Evolutionary conservation across 53 echinoderm and acorn worm species (phyloP), one percentile per base, ranked within the genome.

Genomic region (Henricia sp.): DNA sequence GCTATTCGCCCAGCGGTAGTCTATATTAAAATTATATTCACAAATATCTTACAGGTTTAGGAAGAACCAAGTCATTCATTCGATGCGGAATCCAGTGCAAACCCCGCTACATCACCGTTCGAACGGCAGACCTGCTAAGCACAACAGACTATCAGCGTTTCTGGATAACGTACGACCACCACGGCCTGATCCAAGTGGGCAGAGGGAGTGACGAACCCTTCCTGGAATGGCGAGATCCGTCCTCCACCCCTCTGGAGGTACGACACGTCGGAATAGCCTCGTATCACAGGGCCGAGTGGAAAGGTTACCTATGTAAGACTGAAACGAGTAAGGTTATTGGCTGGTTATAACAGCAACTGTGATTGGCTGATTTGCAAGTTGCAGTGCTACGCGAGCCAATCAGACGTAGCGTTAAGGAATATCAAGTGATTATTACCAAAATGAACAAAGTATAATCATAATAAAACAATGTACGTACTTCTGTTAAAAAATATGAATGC

Each of bases 181-280:
- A 19, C 29, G 80, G 80, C 10, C 48, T 80, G 46, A 33, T 80
- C 48, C 63, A 35, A 64, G 80, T 80, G 14, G 80, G 64, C 64
- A 64, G 64, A 48, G 80, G 80, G 63, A 32, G 35, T 13, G 64
- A 64, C 63, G 64, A 48, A 25, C 80, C 63, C 28, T 80, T 80
- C 80, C 4, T 80, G 37, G 48, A 80, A 64, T 80, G 80, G 80
- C 80, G 50, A 50, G 80, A 80, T 14, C 80, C 80, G 27, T 64
- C 48, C 34, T 10, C 64, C 33, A 64, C 48, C 42, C 80, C 80
- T 32, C 80, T 80, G 62, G 65, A 80, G n/a, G 14, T 80, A 19
- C 80, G 50, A 48, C 62, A 32, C 11, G 12, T 80, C 65, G 80
- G 80, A 36, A 80, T 80, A 16, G 80, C 80, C 8, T 80, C 80